Conservation (phyloP, 2,797 vertebrate species). For the Phaenicophaeus curvirostris region DNA sequence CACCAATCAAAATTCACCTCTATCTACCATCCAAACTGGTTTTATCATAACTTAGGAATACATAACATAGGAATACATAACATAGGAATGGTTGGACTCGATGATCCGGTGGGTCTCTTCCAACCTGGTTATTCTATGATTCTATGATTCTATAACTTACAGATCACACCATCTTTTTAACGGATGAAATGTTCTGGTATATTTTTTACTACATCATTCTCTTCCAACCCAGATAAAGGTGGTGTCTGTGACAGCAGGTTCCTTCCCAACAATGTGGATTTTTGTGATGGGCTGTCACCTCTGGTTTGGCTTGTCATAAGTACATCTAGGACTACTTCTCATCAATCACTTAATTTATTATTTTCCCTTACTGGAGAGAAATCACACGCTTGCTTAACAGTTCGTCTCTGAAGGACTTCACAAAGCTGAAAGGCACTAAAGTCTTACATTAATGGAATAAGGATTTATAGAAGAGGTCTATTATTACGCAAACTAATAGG, state of each 20-base stretch:
- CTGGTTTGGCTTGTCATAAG: not conserved
- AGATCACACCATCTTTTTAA: not conserved
- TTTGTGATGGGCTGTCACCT: not conserved
- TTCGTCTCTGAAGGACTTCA: not conserved
- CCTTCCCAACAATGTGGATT: fast-evolving
- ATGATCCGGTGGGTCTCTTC: too few species aligned
- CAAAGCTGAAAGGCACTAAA: not conserved
- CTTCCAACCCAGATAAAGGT: not conserved
- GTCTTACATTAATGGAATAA: not conserved
- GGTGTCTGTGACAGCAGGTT: not conserved
- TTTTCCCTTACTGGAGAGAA: not conserved
- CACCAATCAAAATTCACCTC: not conserved
- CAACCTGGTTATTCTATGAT: too few species aligned
- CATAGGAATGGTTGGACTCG: too few species aligned
- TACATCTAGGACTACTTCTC: not conserved
- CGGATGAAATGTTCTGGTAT: not conserved
- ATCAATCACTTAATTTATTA: not conserved
- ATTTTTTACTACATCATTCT: not conserved
- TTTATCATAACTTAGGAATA: too few species aligned
- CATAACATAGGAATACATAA: too few species aligned
- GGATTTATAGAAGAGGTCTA: not conserved
- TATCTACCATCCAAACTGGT: too few species aligned
- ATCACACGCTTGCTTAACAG: not conserved
- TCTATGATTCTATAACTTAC: too few species aligned
- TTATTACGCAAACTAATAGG: not conserved